Base-by-base conservation (phyloP, 2,888 invertebrate genomes). In the Metalampra italica region DNA sequence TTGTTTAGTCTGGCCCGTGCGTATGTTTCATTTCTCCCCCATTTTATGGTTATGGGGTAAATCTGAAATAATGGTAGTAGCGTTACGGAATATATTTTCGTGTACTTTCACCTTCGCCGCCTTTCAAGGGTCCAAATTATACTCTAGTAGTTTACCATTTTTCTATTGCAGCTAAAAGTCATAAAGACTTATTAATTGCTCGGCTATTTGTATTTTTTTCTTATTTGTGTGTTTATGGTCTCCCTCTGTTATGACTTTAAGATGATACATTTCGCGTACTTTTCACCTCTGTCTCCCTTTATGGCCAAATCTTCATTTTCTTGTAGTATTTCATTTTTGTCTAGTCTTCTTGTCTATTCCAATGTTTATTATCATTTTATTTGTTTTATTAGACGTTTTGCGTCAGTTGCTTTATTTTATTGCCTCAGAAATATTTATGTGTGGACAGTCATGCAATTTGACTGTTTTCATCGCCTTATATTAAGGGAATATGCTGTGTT, bases 401-500 rank as follows among this genome's bases (percentile, higher is more conserved):
- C 34, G 22, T 22, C 22, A 22, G 22, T 22, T 22, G 22, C 22
- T 22, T 22, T 22, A 22, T 22, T 22, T 22, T 22, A 22, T 22
- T 22, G 22, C 22, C 22, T 22, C 22, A 3, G 5, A 3, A 2
- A 22, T 22, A 22, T 22, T 22, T 22, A 22, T 22, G 22, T n/a
- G 22, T 3, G 5, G 22, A 22, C 22, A 22, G 22, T 22, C 22
- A 22, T 22, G 22, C 22, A 22, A 22, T 22, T 22, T 22, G 5
- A 22, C 5, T 22, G 22, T 22, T 22, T 5, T 32, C 32, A 11
- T 32, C 11, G 1, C 32, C 32, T 30, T 12, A 45, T 61, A 67
- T 66, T 66, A 65, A 64, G 55, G 56, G 51, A 58, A 61, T 64
- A 65, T 62, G 49, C 60, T 60, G 62, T 60, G 9, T 36, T 64